These are phyloP conservation scores for Mesorhabditis spiculigera DNA, from an alignment of 2,888 invertebrate species.

Conservation along the genomic window DNA sequence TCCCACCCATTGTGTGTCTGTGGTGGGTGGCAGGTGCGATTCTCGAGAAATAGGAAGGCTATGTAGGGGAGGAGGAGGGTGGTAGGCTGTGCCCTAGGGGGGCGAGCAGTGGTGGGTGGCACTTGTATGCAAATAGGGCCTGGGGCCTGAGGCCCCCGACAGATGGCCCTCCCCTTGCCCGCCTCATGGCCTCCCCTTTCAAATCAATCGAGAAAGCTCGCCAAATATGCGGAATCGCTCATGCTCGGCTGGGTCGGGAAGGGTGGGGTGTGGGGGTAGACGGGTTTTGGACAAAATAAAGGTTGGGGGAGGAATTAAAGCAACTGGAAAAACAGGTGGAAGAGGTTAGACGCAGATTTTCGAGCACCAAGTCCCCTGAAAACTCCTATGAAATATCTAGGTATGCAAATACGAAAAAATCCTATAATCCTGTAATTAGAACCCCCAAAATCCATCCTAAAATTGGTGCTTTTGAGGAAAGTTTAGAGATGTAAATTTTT, in stretches of 20 bases:
- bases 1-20: too few species aligned
- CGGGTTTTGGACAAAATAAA: background rate
- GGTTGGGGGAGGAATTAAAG: background rate
- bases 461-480: too few species aligned
- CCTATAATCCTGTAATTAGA: too few species aligned
- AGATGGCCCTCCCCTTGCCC: background rate
- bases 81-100: too few species aligned
- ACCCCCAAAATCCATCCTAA: too few species aligned
- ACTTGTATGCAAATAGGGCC: conserved; percentile 2
- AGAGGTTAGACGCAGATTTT: background rate
- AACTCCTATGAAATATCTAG: background rate
- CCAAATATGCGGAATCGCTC: background rate
- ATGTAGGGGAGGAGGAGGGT: too few species aligned
- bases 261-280: too few species aligned
- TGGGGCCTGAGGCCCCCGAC: conserved; percentile 3
- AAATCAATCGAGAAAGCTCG: background rate
- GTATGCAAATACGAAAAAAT: background rate
- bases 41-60: too few species aligned
- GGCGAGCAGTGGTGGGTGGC: background rate
- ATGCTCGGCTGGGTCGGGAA: background rate
- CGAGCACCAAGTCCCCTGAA: too few species aligned
- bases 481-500: too few species aligned
- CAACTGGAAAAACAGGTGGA: background rate
- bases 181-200: background rate
- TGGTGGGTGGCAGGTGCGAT: too few species aligned